phyloP scores from a whole-genome alignment of 2,797 vertebrate genomes.

The Cryptoprocta ferox region DNA sequence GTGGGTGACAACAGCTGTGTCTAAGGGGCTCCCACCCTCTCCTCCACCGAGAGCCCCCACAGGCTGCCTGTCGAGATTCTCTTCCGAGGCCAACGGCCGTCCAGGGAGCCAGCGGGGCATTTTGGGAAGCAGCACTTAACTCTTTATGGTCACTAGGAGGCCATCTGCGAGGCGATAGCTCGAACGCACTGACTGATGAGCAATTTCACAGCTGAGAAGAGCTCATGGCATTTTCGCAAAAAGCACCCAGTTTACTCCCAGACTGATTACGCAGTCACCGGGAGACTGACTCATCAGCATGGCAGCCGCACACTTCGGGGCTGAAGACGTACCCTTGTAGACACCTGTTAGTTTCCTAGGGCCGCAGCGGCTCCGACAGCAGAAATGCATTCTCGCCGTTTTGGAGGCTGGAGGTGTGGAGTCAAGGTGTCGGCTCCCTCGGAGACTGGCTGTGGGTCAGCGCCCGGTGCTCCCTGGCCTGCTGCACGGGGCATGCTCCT shows the following conservation, averaged over 20 bases:
- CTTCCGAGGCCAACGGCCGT: neutral
- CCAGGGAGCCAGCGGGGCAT: neutral
- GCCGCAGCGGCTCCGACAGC: neutral
- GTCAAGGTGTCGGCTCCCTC: neutral
- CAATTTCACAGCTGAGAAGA: slow-evolving; percentile 76
- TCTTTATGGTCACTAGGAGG: slow-evolving; percentile 63
- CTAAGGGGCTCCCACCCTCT: neutral
- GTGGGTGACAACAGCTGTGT: neutral
- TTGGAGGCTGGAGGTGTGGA: neutral
- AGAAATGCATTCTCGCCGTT: accelerated
- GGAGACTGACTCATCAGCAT: neutral
- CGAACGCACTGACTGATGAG: neutral
- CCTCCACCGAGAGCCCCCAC: neutral
- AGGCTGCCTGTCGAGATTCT: neutral
- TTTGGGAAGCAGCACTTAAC: slow-evolving; percentile 46
- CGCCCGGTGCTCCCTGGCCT: neutral
- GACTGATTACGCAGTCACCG: neutral
- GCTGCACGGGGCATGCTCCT: accelerated
- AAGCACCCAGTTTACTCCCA: slow-evolving; percentile 58
- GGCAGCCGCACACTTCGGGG: neutral
- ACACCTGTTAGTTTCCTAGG: neutral
- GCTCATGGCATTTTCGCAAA: neutral
- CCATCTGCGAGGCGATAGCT: neutral
- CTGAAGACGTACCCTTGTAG: accelerated
- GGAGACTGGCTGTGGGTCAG: too few species aligned